Percentiles rank a stretch among this genome's conserved stretches.
Evolutionary conservation across 2,888 invertebrate genomes (phyloP).

Genomic region (Oligia latruncula): DNA sequence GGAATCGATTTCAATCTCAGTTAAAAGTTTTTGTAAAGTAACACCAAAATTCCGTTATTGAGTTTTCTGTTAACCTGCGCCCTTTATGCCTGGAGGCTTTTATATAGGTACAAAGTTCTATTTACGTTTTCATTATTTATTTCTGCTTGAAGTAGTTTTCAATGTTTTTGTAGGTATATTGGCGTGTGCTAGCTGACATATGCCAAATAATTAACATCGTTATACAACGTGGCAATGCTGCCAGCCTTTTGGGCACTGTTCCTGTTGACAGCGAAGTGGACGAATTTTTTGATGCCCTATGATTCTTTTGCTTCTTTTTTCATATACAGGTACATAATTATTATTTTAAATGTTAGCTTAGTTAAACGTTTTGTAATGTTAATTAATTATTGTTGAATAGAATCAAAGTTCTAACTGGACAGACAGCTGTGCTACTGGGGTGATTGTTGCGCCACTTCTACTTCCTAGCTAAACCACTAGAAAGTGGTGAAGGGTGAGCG

Average conservation of each 20-base stretch:
- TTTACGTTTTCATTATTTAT: neutral
- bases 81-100: neutral
- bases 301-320: neutral
- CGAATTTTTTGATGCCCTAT: neutral
- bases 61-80: constrained; percentile 20
- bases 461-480: too few species aligned
- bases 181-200: too few species aligned
- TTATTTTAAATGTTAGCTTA: neutral
- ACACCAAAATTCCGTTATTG: constrained; percentile 50
- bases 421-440: too few species aligned
- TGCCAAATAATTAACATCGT: neutral
- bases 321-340: neutral
- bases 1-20: constrained; percentile 65
- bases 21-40: constrained; percentile 61
- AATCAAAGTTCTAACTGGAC: too few species aligned
- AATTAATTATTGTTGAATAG: too few species aligned
- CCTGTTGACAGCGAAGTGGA: neutral
- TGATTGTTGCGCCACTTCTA: too few species aligned
- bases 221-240: neutral
- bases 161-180: neutral
- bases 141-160: neutral
- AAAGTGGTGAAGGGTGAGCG: too few species aligned
- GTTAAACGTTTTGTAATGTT: too few species aligned
- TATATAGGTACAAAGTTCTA: neutral
- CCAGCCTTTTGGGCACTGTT: neutral